Evolutionary conservation across 2,888 invertebrate genomes (phyloP).

Genomic region (Agapetus fuscipes): DNA sequence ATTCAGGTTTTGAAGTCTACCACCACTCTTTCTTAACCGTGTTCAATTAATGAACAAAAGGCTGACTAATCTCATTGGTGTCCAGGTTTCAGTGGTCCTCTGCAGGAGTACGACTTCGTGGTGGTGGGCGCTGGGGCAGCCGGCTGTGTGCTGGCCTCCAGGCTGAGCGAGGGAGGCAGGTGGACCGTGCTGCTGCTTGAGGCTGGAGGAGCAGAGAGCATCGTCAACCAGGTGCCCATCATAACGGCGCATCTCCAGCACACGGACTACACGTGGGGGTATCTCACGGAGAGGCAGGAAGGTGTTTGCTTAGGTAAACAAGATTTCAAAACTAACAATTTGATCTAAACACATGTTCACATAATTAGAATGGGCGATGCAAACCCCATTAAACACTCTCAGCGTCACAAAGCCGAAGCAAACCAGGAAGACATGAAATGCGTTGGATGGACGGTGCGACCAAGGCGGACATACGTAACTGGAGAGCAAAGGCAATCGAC

Average conservation of each 20-base stretch:
- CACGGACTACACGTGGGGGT: slow-evolving; percentile 61
- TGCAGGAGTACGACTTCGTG: slow-evolving; percentile 46
- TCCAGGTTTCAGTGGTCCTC: too few species aligned
- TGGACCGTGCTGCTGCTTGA: slow-evolving; percentile 35
- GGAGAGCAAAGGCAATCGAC: too few species aligned
- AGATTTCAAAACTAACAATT: not conserved
- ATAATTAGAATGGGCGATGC: not conserved
- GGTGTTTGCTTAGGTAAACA: slow-evolving; percentile 47
- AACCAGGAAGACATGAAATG: too few species aligned
- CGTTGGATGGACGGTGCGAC: too few species aligned
- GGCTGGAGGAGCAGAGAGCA: slow-evolving; percentile 35
- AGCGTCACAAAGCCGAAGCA: too few species aligned
- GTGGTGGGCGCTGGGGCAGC: slow-evolving; percentile 51
- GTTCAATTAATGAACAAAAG: too few species aligned
- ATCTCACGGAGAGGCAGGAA: slow-evolving; percentile 53
- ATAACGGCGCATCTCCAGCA: slow-evolving; percentile 48
- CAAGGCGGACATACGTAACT: too few species aligned
- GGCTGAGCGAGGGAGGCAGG: slow-evolving; percentile 34
- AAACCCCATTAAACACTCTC: too few species aligned
- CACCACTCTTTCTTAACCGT: too few species aligned
- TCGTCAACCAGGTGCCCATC: slow-evolving; percentile 46
- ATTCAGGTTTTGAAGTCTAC: too few species aligned
- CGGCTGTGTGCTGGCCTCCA: slow-evolving; percentile 42
- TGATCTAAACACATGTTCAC: not conserved
- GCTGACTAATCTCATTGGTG: too few species aligned